These are phyloP conservation scores for Galbula dea DNA, from an alignment of 2,113 vertebrate species.

Conservation along the genomic window DNA sequence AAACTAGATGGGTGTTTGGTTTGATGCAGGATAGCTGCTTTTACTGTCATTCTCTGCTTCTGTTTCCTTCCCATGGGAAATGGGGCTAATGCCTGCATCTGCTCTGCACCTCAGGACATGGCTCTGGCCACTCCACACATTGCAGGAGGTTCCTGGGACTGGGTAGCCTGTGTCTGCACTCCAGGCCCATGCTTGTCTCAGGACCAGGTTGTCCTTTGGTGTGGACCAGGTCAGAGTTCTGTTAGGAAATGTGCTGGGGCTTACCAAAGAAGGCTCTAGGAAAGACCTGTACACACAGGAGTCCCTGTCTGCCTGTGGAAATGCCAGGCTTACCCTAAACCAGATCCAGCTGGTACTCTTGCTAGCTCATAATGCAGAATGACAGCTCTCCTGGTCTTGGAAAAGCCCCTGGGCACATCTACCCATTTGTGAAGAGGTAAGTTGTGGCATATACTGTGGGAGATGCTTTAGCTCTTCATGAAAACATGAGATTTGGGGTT, in stretches of 20 bases:
- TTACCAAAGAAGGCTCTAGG: neutral
- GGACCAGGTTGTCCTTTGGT: neutral
- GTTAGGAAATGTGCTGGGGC: neutral
- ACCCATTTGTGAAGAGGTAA: neutral
- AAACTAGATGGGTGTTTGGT: neutral
- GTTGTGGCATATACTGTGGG: too few relatives aligned
- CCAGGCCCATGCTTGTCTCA: neutral
- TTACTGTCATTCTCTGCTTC: neutral
- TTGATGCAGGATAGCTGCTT: neutral
- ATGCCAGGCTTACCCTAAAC: neutral
- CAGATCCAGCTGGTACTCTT: neutral
- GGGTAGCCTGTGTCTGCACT: neutral
- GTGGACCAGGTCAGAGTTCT: neutral
- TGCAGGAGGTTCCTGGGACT: neutral
- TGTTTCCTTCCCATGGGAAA: neutral
- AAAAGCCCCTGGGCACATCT: neutral
- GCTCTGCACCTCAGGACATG: neutral
- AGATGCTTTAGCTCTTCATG: neutral
- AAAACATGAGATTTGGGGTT: neutral
- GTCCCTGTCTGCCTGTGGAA: neutral
- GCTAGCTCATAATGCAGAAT: neutral
- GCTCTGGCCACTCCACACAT: accelerated
- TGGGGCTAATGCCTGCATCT: neutral
- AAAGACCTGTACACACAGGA: neutral
- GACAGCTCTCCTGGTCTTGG: neutral